Base-by-base conservation (phyloP, 2,888 invertebrate species). In the Lochmaea crataegi region DNA sequence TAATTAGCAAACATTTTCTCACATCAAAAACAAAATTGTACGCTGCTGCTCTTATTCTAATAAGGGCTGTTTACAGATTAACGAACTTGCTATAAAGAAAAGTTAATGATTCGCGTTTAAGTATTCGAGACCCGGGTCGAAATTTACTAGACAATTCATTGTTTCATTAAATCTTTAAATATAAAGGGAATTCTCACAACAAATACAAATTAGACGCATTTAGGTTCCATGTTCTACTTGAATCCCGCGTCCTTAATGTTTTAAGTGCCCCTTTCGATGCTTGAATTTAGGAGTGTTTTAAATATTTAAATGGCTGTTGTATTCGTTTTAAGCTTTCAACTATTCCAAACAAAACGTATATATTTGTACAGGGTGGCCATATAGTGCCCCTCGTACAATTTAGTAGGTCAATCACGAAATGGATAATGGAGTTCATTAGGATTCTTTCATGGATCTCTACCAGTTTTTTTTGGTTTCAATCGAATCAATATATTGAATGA, bases 31-130 rank as follows among this genome's bases (percentile, higher is more conserved):
- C 60, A 60, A 45, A 64, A 57, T 51, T 57, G 64, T 16, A 32
- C 64, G 51, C 26, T 16, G 53, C 53, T 57, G 64, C 67, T 51
- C 38, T 60, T 68, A 68, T 74, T 71, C 71, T 58, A 64, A 75
- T 73, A 78, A 73, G 74, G 76, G 70, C 73, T 79, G 76, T 79
- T 80, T 77, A 77, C 78, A 76, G 76, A 80, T 80, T 77, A 75
- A 76, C 77, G 73, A 74, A 76, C 73, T 74, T 74, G 66, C 71
- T 71, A 71, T 75, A 72, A 76, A 75, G 71, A 73, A 70, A 61
- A 75, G 73, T 73, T 76, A 78, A 77, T 77, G 76, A 75, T 75
- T 71, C 66, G 51, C 63, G 48, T 72, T 70, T 76, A 68, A 74
- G 68, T 63, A 53, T 64, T 67, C 63, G 63, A 65, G 68, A 42